These are phyloP conservation scores for Oxystoma pomonae DNA, from an alignment of 2,888 invertebrate species.

Conservation along the genomic window DNA sequence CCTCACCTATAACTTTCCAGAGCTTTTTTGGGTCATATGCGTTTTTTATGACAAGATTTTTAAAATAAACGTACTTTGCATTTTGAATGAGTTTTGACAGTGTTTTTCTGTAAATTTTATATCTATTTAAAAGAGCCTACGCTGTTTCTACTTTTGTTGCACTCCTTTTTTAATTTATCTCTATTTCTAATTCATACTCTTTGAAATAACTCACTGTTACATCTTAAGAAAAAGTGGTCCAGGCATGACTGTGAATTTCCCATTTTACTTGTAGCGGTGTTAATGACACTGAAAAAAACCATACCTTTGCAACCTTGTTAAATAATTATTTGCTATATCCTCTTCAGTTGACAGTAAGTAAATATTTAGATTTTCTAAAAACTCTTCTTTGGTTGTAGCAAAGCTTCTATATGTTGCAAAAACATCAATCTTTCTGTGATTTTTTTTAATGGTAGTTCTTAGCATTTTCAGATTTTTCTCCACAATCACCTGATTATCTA, in stretches of 20 bases:
- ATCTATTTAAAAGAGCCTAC: not conserved
- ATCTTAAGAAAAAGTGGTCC: not conserved
- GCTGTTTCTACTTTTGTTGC: not conserved
- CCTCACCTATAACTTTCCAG: not conserved
- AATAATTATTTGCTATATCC: not conserved
- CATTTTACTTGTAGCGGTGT: not conserved
- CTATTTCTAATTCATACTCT: not conserved
- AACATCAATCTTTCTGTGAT: not conserved
- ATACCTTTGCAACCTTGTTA: not conserved
- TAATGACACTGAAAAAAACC: not conserved
- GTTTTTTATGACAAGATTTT: not conserved
- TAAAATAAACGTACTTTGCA: not conserved
- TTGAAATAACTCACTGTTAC: not conserved
- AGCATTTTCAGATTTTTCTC: not conserved
- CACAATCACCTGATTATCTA: not conserved
- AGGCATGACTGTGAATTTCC: not conserved
- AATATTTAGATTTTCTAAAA: not conserved
- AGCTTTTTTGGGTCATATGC: not conserved
- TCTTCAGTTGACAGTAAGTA: not conserved
- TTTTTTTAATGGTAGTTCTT: not conserved
- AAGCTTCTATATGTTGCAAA: not conserved
- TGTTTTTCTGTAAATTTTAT: not conserved
- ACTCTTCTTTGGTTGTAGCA: not conserved
- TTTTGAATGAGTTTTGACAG: not conserved
- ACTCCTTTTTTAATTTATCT: not conserved